A percentile compares a stretch with the other conserved stretches of the same genome.
Evolutionary conservation across 2,113 vertebrate species (phyloP).

Genomic region (Orientallactaga bullata): DNA sequence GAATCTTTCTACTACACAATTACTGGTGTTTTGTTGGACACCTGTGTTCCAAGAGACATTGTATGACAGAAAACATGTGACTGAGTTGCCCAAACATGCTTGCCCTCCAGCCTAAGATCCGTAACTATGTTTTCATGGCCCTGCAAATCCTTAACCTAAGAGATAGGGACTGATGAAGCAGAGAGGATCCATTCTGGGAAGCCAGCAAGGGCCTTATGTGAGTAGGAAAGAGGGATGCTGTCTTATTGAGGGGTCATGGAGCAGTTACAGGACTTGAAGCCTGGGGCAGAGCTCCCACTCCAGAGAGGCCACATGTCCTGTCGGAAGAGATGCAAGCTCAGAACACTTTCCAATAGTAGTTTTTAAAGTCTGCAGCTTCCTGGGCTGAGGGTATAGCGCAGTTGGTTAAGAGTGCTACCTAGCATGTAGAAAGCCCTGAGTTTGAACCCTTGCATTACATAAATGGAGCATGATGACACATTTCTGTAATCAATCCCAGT

Average conservation of each 20-base stretch:
- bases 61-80: neutral
- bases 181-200: neutral
- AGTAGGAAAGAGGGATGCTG: neutral
- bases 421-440: no score
- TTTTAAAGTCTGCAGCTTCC: neutral
- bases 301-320: neutral
- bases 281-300: neutral
- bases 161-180: neutral
- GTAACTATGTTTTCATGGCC: neutral
- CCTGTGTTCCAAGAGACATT: slow-evolving; percentile 12
- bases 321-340: slow-evolving; percentile 29
- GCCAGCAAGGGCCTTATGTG: neutral
- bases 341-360: neutral
- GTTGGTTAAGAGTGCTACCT: no score
- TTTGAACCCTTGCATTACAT: no score
- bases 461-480: no score
- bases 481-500: no score
- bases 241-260: neutral
- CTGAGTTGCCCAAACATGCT: neutral
- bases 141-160: neutral
- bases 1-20: slow-evolving; percentile 9
- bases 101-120: neutral
- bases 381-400: no score
- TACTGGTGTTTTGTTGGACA: neutral
- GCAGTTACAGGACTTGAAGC: neutral